Evolutionary conservation across 2,888 invertebrate genomes (phyloP), one percentile per base, ranked within the genome.

Genomic region (Drosophila cracens): DNA sequence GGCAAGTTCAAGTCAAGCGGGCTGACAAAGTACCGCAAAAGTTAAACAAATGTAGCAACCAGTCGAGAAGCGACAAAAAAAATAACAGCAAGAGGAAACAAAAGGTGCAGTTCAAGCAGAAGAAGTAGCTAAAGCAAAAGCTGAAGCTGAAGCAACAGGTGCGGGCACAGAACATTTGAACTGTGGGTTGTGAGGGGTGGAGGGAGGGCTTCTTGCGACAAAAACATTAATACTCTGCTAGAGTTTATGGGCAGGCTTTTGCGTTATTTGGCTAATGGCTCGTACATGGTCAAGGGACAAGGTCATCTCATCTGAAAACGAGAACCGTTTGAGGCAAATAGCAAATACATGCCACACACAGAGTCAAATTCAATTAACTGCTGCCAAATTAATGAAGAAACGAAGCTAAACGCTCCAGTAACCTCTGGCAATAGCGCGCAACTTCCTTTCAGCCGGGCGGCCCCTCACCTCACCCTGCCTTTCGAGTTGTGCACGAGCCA

Each of bases 1-100:
- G 76, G 63, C 82, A 89, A 89, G 84, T 85, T 85, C 87, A 85
- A 89, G 87, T 85, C 79, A 88, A 84, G 87, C 89, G 84, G 85
- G 87, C 87, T 87, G 72, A 64, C 82, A 89, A 87, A 89, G 89
- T 89, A 85, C 84, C 84, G 84, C 84, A 89, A 85, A 85, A 89
- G 89, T 83, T 81, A 87, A 84, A 88, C 83, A 84, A 84, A 84
- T 84, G 89, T 88, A 64, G 87, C 88, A 83, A 78, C 69, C 76
- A 86, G 48, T 65, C 48, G 64, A 65, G 36, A 54, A 75, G 64
- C 71, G 56, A 66, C 33, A 63, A 27, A 57, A 27, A 38, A 63
- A 59, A 53, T 7, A 46, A 27, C 62, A 63, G 60, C 62, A 77
- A 59, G 69, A 72, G 76, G 80, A 71, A 80, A 60, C 70, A 79